Base-by-base conservation (phyloP, 2,797 vertebrate genomes). In the Pteropus rufus region DNA sequence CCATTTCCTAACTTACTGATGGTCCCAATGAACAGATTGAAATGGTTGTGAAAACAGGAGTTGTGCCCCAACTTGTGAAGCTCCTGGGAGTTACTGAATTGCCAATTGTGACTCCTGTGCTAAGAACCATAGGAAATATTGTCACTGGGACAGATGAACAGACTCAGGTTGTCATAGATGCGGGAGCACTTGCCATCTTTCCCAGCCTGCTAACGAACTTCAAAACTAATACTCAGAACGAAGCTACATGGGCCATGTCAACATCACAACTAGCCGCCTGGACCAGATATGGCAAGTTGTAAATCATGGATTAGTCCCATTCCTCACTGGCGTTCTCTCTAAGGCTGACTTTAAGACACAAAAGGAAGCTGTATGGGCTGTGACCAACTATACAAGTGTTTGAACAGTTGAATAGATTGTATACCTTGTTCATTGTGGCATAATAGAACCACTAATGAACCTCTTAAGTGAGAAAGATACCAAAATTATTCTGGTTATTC, bases 91-190 rank as follows among this genome's bases (percentile, higher is more conserved):
- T 98, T 65, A 98, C 98, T 9, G 99, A 99, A 46, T 98, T 99
- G 75, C 97, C 99, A 2, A 99, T 99, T 72, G 98, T 99, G 98
- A 99, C 99, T 62, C 99, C 99, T 0, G 99, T 99, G 0, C 98
- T 99, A 92, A 99, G 99, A 79, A 99, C 99, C 67, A 98, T 99
- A 80, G 99, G 99, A 60, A 99, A 99, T 97, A 99, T 99, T 10
- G 99, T 99, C 93, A 99, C 99, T 0, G 99, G 99, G 23, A 99
- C 99, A 24, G 99, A 99, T 67, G 99, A 99, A 88, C 99, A 99
- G 98, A 99, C 99, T 0, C 99, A 99, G 97, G 93, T 98, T 0
- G 99, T 99, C n/a, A 99, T 99, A 64, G 98, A 99, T 34, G 98
- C 99, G 0, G 99, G 99, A 3, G 99, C 99, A 2, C 98, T 99